These are phyloP conservation scores for Apogon talboti DNA, from an alignment of 2,797 vertebrate genomes.

Conservation along the genomic window DNA sequence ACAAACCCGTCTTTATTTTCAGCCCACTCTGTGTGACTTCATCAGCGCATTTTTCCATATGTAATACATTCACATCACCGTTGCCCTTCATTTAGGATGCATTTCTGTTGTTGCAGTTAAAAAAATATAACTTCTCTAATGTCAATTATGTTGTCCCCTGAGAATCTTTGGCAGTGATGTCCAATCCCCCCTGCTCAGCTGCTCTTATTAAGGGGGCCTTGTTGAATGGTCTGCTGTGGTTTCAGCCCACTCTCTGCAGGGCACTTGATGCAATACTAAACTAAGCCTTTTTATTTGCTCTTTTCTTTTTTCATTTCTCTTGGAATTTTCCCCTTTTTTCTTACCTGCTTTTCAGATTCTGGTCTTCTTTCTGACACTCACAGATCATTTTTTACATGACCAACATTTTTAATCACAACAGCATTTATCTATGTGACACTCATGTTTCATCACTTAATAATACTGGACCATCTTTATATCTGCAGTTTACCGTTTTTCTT, in stretches of 20 bases:
- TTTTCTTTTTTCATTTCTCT: slow-evolving; percentile 8
- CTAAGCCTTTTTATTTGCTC: neutral
- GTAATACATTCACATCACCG: neutral
- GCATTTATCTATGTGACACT: no score
- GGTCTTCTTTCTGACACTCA: neutral
- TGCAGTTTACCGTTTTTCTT: no score
- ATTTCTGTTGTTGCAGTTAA: neutral
- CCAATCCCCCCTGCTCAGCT: slow-evolving; percentile 16
- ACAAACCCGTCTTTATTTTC: slow-evolving; percentile 9
- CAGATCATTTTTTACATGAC: no score
- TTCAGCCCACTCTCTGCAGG: slow-evolving; percentile 21
- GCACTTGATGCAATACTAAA: slow-evolving; percentile 31
- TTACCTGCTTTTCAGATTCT: no score
- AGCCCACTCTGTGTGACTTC: neutral
- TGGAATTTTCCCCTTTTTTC: neutral
- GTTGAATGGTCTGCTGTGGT: slow-evolving; percentile 10
- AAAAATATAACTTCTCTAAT: neutral
- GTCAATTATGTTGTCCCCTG: slow-evolving; percentile 1
- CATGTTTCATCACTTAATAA: no score
- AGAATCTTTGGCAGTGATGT: slow-evolving; percentile 1
- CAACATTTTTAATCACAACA: no score
- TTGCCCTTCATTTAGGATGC: neutral
- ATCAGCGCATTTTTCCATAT: neutral
- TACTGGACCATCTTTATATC: no score
- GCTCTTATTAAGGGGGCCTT: slow-evolving; percentile 35